These are phyloP conservation scores for Eupithecia dodoneata DNA, from an alignment of 2,888 invertebrate species.

Conservation along the genomic window DNA sequence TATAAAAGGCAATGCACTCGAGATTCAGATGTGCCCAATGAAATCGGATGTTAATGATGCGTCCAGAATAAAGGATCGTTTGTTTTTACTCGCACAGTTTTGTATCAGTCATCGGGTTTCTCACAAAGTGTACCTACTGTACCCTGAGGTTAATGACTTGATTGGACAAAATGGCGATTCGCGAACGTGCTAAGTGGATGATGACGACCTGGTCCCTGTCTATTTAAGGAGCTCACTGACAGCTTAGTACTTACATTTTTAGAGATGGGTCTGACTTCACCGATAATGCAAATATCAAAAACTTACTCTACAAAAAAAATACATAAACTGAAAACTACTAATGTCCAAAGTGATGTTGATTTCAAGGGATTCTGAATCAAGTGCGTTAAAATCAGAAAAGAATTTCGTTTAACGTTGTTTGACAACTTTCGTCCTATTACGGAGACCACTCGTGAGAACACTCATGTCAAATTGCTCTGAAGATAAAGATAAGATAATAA, in stretches of 20 bases:
- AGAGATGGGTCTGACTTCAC: background rate
- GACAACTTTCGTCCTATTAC: constrained; percentile 11
- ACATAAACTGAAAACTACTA: background rate
- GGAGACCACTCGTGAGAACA: constrained; percentile 50
- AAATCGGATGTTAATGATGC: constrained; percentile 42
- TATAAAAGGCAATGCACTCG: constrained; percentile 41
- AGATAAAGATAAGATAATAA: constrained; percentile 62
- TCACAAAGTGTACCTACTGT: constrained; percentile 39
- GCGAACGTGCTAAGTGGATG: constrained; percentile 79
- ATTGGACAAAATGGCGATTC: constrained; percentile 76
- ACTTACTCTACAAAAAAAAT: background rate
- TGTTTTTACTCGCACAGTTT: constrained; percentile 39
- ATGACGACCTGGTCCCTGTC: constrained; percentile 65
- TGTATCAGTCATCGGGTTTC: constrained; percentile 26
- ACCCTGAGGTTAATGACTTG: constrained; percentile 76
- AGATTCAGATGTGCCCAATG: constrained; percentile 37
- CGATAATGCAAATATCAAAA: background rate
- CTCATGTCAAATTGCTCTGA: constrained; percentile 46
- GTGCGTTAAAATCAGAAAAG: background rate
- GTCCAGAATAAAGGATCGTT: constrained; percentile 34
- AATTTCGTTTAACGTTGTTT: constrained; percentile 2
- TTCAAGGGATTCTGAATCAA: background rate
- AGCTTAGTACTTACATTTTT: background rate
- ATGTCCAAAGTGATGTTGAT: background rate
- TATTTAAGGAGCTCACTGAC: constrained; percentile 55